Evolutionary conservation across 2,113 vertebrate genomes (phyloP).

Genomic region (Calonectris borealis): DNA sequence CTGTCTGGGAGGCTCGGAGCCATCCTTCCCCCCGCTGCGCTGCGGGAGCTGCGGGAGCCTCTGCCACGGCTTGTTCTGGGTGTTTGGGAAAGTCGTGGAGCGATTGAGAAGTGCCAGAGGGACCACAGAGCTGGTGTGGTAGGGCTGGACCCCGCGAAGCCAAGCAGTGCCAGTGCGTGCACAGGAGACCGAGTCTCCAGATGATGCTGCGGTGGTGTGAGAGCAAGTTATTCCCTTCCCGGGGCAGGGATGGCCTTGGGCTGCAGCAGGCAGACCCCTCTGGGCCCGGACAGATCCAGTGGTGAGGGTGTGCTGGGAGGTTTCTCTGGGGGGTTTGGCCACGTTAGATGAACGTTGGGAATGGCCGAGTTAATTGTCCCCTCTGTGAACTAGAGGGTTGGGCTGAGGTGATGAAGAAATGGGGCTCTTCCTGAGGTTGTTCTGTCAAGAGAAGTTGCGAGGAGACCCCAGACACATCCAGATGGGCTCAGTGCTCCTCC

Average conservation of each 20-base stretch:
- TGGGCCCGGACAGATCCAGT: neutral
- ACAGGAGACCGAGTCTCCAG: neutral
- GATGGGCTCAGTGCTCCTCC: neutral
- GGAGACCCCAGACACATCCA: neutral
- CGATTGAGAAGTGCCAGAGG: neutral
- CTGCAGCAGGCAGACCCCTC: neutral
- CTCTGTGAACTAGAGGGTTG: neutral
- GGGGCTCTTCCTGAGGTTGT: neutral
- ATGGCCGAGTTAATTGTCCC: neutral
- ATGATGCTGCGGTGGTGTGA: neutral
- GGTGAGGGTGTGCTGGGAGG: neutral
- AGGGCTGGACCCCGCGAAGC: neutral
- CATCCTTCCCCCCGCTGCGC: neutral
- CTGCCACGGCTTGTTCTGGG: neutral
- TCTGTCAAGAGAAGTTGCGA: neutral
- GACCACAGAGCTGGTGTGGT: accelerated
- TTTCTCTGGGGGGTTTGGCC: neutral
- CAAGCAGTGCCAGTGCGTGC: accelerated
- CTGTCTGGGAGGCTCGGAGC: neutral
- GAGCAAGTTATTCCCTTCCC: neutral
- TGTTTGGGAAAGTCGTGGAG: neutral
- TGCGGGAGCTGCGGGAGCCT: neutral
- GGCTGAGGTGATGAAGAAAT: neutral
- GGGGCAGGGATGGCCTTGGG: neutral
- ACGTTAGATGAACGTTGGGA: accelerated